Evolutionary conservation across 2,888 invertebrate genomes (phyloP), one percentile per base, ranked within the genome.

Genomic region (Eurois occulta): DNA sequence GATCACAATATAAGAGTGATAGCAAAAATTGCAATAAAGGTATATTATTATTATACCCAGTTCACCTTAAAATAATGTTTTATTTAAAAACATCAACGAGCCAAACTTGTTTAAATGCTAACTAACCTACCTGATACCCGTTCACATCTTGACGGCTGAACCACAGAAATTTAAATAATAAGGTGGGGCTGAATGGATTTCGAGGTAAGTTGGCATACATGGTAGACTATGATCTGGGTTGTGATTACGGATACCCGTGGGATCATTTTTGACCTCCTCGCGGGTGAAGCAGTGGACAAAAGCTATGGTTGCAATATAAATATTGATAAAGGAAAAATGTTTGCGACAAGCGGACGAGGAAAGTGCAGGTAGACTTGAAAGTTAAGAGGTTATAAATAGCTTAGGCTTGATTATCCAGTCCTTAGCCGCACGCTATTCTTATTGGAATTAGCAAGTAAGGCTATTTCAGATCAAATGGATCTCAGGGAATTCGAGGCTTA

Each of bases 361-460:
- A 58, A 58, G 28, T 69, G 28, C n/a, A 48, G 18, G 24, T 48
- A 75, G 48, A 28, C 35, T 80, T 58, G 41, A 83, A 52, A 62
- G 84, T 62, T 46, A 62, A 48, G 21, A 24, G 38, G 32, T 62
- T 78, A 78, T 67, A 84, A 71, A 62, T 67, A 84, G 38, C 52
- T 5, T 32, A 11, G n/a, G n/a, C 28, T 84, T 67, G 69, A 41
- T 78, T 41, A 62, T 48, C 60, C 62, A 70, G 80, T 84, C 41
- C 28, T 62, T 41, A 46, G 46, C 41, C 24, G 6, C 16, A 16
- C 21, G 65, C 52, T 46, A 71, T 80, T 69, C 69, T 60, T 35
- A 55, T 55, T 75, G 18, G 58, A 35, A 60, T 11, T 28, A 78
- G 21, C 55, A 41, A 64, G 58, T 32, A 68, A 7, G 48, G 41